Base-by-base conservation (phyloP, 2,113 vertebrate genomes). In the Urocolius indicus region DNA sequence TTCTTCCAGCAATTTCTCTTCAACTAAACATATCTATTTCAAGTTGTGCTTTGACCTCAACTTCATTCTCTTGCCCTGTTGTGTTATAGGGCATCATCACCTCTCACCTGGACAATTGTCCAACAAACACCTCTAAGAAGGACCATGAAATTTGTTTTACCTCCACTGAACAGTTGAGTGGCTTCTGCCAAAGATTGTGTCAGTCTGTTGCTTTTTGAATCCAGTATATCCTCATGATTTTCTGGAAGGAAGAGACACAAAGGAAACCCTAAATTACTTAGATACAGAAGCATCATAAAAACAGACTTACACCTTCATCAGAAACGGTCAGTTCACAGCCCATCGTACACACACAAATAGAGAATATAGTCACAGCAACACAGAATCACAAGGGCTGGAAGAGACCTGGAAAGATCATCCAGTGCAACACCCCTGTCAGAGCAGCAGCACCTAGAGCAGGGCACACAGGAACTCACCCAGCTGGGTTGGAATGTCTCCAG, bases 161-260 rank as follows among this genome's bases (percentile, higher is more conserved):
- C 99, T 98, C 98, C 98, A 91, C 93, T 98, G 91, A 99, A 99
- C 71, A 99, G 97, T 89, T 96, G 98, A 95, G 99, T 99, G 59
- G 99, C 99, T 90, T 99, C 98, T 84, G 99, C 98, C 72, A 99
- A 98, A 84, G 99, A 98, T 82, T 99, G 99, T 38, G 98, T 99
- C 61, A 99, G 97, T 61, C 96, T 99, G 97, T 99, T 98, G 95
- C 98, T 99, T 69, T 95, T 97, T 5, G 98, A 98, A 91, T 95
- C 99, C 92, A 99, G 95, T 97, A 99, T 99, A 45, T 99, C 98
- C 69, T 99, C 99, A 55, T 99, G 98, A 71, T 99, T 99, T 95
- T 99, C 99, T 99, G 16, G 29, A 19, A 22, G 14, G 27, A 87
- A 41, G 38, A 36, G 12, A 83, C 38, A 88, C 13, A 77, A 79